A percentile compares a stretch with the other conserved stretches of the same genome.
Conservation (phyloP, 2,888 invertebrate species). For the Acronicta leporina region DNA sequence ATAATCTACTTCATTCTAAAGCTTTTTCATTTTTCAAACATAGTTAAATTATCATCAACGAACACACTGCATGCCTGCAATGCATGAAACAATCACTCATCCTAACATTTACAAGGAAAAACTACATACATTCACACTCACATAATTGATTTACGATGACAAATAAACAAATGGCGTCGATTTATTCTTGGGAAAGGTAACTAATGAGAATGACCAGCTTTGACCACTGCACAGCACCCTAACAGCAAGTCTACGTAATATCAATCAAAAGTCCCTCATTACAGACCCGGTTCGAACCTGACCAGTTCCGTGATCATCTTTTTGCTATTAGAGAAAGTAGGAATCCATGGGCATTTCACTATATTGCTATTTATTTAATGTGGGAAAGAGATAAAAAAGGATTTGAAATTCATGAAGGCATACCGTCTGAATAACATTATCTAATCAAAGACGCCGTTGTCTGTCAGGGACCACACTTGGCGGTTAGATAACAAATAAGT, state of each 20-base stretch:
- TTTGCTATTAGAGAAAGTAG: slow-evolving; percentile 58
- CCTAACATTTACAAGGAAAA: slow-evolving; percentile 5
- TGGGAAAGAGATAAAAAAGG: slow-evolving; percentile 40
- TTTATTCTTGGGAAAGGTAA: slow-evolving; percentile 18
- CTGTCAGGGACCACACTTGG: slow-evolving; percentile 2
- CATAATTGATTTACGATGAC: slow-evolving; percentile 40
- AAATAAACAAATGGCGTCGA: slow-evolving; percentile 31
- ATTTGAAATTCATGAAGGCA: slow-evolving; percentile 29
- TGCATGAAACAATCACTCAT: background rate
- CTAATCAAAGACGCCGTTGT: slow-evolving; percentile 23
- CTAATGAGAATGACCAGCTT: slow-evolving; percentile 26
- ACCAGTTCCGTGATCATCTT: slow-evolving; percentile 56
- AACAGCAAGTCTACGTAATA: slow-evolving; percentile 41
- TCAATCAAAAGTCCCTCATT: slow-evolving; percentile 60
- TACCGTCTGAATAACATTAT: slow-evolving; percentile 20
- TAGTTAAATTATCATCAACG: too few species aligned
- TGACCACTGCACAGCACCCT: slow-evolving; percentile 15
- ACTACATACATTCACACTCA: slow-evolving; percentile 14
- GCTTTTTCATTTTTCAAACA: too few species aligned
- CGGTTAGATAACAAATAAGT: slow-evolving; percentile 7
- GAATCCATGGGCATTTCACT: slow-evolving; percentile 46
- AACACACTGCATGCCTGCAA: background rate
- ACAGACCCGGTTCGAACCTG: slow-evolving; percentile 38
- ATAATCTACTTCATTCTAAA: too few species aligned
- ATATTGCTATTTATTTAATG: slow-evolving; percentile 52